These are phyloP conservation scores for Diachasmimorpha longicaudata DNA, from an alignment of 1,140 invertebrate species.

Conservation along the genomic window DNA sequence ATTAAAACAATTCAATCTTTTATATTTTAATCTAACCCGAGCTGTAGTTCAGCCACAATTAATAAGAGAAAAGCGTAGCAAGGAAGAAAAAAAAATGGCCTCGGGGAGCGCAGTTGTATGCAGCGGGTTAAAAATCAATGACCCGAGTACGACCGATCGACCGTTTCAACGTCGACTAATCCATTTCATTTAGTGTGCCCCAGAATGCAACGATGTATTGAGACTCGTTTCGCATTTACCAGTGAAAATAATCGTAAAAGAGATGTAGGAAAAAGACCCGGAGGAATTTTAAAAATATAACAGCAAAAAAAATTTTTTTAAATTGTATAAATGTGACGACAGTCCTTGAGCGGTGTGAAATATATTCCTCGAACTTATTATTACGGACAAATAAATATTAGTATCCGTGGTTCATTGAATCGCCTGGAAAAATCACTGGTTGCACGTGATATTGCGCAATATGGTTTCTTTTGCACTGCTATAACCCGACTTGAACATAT, in stretches of 20 bases:
- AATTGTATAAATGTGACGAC: neutral
- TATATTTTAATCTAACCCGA: too few species aligned
- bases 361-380: neutral
- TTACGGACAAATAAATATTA: neutral
- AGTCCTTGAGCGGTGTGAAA: neutral
- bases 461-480: neutral
- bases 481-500: neutral
- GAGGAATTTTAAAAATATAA: neutral
- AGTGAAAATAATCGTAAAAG: neutral
- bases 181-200: neutral
- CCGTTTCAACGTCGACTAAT: slow-evolving; percentile 4
- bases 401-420: neutral
- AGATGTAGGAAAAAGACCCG: neutral
- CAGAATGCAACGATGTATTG: neutral
- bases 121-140: neutral
- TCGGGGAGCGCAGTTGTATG: neutral
- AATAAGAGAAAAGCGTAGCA: neutral
- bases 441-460: slow-evolving; percentile 1
- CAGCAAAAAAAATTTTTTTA: neutral
- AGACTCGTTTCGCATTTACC: neutral
- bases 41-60: neutral
- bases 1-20: too few species aligned
- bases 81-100: neutral
- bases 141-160: slow-evolving; percentile 8
- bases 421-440: neutral